Conservation (phyloP, 2,113 vertebrate genomes). For the Pseudonaja textilis region DNA sequence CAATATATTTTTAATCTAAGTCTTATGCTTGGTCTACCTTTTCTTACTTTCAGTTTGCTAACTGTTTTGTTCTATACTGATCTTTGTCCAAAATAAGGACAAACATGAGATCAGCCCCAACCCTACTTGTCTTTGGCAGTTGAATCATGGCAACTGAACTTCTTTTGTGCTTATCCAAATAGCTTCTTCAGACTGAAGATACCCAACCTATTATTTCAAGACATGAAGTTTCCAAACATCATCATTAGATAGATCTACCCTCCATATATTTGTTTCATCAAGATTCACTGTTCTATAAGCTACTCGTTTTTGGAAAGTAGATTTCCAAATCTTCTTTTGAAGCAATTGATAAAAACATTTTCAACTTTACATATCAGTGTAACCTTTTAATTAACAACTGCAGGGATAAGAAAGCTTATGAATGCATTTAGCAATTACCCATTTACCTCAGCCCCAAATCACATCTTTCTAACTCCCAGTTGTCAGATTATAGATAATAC, state of each 20-base stretch:
- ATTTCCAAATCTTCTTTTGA: not conserved
- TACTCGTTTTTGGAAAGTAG: not conserved
- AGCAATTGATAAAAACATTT: not conserved
- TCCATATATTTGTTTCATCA: not conserved
- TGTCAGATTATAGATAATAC: slow-evolving; percentile 28
- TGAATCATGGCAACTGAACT: not conserved
- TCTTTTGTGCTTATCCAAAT: not conserved
- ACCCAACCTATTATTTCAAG: not conserved
- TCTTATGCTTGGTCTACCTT: not conserved
- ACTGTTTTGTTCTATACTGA: not conserved
- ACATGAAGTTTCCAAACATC: not conserved
- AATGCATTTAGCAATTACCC: not conserved
- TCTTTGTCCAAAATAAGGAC: not conserved
- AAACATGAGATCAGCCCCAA: not conserved
- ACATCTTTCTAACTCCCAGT: slow-evolving; percentile 9
- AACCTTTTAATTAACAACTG: slow-evolving; percentile 7
- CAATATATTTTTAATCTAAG: not conserved
- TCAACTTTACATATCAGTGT: not conserved
- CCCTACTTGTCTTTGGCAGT: not conserved
- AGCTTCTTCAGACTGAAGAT: not conserved
- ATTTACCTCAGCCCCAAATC: slow-evolving; percentile 10
- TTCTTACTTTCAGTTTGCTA: not conserved
- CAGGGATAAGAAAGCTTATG: not conserved
- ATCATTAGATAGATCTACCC: not conserved
- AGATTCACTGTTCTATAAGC: not conserved